Conservation (phyloP, 2,888 invertebrate species). For the Patella ulyssiponensis region DNA sequence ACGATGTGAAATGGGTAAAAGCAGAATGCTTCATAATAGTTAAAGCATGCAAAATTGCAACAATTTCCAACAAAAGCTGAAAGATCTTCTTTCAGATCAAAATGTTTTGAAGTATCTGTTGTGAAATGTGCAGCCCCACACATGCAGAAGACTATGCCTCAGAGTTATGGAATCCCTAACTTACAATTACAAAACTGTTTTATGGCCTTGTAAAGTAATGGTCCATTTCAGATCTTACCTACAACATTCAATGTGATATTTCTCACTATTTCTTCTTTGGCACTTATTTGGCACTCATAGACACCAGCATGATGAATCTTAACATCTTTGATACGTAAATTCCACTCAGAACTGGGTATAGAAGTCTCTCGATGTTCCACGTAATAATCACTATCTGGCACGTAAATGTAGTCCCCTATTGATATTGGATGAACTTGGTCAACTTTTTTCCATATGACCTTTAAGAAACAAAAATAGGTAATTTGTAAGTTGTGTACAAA, state of each 20-base stretch:
- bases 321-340: constrained; percentile 53
- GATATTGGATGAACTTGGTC: constrained; percentile 47
- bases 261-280: constrained; percentile 51
- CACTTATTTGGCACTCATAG: constrained; percentile 60
- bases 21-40: too few relatives aligned
- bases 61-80: too few relatives aligned
- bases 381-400: constrained; percentile 40
- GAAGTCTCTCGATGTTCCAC: constrained; percentile 19
- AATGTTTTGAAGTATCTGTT: too few relatives aligned
- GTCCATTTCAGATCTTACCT: constrained; percentile 35
- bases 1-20: too few relatives aligned
- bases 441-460: constrained; percentile 60
- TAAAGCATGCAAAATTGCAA: too few relatives aligned
- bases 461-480: constrained; percentile 15
- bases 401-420: constrained; percentile 53
- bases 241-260: constrained; percentile 52
- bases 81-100: too few relatives aligned
- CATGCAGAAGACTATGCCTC: too few relatives aligned
- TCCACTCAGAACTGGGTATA: constrained; percentile 40
- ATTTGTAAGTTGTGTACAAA: too few relatives aligned
- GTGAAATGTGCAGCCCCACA: too few relatives aligned
- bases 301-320: constrained; percentile 51
- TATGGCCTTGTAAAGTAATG: too few relatives aligned
- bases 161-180: too few relatives aligned
- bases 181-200: too few relatives aligned